Conservation (phyloP, 2,888 invertebrate species). For the Dasypogon diadema region DNA sequence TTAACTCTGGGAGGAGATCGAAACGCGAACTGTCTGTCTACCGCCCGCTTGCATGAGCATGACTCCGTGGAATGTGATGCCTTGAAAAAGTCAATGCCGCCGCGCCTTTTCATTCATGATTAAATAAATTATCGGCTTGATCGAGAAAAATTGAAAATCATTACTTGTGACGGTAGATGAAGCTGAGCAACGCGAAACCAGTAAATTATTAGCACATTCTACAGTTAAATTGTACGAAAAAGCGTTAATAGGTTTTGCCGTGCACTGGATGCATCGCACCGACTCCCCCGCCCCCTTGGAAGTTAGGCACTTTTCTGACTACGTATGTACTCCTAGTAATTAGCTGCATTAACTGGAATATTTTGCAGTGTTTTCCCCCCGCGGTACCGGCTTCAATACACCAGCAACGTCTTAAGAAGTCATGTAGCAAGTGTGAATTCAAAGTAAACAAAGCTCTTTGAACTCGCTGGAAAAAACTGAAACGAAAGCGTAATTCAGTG, state of each 20-base stretch:
- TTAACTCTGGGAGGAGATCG: not conserved
- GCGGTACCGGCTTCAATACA: not conserved
- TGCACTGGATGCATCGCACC: not conserved
- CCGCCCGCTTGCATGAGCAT: not conserved
- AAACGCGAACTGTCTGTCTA: not conserved
- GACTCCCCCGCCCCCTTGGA: not conserved
- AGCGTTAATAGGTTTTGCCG: not conserved
- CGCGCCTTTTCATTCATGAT: not conserved
- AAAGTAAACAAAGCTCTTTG: not conserved
- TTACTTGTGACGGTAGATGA: not conserved
- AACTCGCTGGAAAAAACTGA: slow-evolving; percentile 5
- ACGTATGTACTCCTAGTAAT: not conserved
- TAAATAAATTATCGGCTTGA: not conserved
- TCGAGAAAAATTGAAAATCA: slow-evolving; percentile 2
- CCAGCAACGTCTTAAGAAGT: not conserved
- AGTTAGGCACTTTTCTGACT: not conserved
- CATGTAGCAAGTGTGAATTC: not conserved
- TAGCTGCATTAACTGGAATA: slow-evolving; percentile 14
- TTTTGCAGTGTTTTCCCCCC: slow-evolving; percentile 8
- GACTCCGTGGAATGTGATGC: not conserved
- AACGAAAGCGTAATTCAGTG: slow-evolving; percentile 24
- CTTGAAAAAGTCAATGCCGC: not conserved
- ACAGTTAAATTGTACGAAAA: slow-evolving; percentile 11
- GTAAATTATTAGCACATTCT: slow-evolving; percentile 18
- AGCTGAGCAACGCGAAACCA: not conserved